A percentile compares a stretch with the other conserved stretches of the same genome.
Evolutionary conservation across 30 jellyfish, hydroid and myxozoan genomes (phyloP).

Genomic region (Aurelia aurita): DNA sequence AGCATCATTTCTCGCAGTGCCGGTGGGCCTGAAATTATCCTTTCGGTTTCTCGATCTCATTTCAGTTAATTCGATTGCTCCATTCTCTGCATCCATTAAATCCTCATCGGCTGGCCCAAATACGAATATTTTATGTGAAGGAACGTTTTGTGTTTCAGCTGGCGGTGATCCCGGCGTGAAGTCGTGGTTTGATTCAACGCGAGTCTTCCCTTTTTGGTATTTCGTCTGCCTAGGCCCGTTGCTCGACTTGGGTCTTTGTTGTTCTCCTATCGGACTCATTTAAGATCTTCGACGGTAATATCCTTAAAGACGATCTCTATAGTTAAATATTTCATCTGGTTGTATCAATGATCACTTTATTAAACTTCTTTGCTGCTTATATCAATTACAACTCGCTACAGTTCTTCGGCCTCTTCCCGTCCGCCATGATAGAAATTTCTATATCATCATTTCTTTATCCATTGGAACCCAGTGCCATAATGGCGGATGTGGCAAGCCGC

Average conservation of each 20-base stretch:
- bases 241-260: neutral
- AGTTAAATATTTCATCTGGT: too few relatives aligned
- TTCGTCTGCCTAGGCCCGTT: conserved; percentile 1
- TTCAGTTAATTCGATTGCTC: conserved; percentile 61
- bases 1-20: neutral
- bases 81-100: conserved; percentile 23
- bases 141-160: conserved; percentile 27
- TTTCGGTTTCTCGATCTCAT: conserved; percentile 56
- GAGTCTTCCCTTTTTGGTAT: neutral
- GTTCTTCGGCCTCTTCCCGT: too few relatives aligned
- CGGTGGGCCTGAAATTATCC: neutral
- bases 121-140: conserved; percentile 27
- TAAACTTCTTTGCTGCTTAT: too few relatives aligned
- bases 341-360: too few relatives aligned
- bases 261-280: conserved; percentile 43
- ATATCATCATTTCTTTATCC: too few relatives aligned
- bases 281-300: neutral
- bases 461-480: too few relatives aligned
- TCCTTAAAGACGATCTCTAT: too few relatives aligned
- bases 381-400: too few relatives aligned
- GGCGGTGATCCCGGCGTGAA: conserved; percentile 22
- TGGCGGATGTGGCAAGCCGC: too few relatives aligned
- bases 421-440: too few relatives aligned
- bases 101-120: conserved; percentile 41
- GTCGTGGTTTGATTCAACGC: neutral